Conservation (phyloP, 2,888 invertebrate genomes). For the Octonoba sinensis region DNA sequence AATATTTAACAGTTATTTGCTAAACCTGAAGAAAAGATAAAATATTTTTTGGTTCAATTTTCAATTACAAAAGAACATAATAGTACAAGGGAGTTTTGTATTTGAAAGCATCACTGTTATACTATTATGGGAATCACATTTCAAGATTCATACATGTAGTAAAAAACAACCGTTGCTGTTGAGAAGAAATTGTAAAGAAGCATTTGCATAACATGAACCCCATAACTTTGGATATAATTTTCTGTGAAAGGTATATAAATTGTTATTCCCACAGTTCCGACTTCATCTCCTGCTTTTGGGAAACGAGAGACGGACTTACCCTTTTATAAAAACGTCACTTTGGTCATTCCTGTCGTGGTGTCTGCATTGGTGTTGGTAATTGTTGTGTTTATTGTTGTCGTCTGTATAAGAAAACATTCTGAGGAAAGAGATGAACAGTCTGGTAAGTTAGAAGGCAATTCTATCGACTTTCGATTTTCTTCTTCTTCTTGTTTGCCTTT, state of each 20-base stretch:
- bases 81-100: no score
- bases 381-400: conserved; percentile 42
- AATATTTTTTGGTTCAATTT: no score
- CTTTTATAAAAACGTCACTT: conserved; percentile 50
- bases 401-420: conserved; percentile 46
- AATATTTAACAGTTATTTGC: no score
- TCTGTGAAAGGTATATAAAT: neutral
- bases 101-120: neutral
- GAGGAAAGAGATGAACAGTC: conserved; percentile 37
- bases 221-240: neutral
- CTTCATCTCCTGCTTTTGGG: conserved; percentile 39
- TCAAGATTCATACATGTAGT: neutral
- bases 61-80: no score
- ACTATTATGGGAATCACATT: neutral
- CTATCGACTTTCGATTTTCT: neutral
- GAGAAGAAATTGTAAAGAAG: neutral
- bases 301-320: conserved; percentile 54
- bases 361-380: conserved; percentile 51
- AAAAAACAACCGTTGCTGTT: no score
- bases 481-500: neutral
- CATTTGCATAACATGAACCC: neutral
- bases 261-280: conserved; percentile 25
- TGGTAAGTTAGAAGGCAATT: conserved; percentile 12
- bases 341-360: conserved; percentile 52
- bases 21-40: no score